Evolutionary conservation across 1,140 invertebrate species (phyloP).

Genomic region (Amphibalanus amphitrite): DNA sequence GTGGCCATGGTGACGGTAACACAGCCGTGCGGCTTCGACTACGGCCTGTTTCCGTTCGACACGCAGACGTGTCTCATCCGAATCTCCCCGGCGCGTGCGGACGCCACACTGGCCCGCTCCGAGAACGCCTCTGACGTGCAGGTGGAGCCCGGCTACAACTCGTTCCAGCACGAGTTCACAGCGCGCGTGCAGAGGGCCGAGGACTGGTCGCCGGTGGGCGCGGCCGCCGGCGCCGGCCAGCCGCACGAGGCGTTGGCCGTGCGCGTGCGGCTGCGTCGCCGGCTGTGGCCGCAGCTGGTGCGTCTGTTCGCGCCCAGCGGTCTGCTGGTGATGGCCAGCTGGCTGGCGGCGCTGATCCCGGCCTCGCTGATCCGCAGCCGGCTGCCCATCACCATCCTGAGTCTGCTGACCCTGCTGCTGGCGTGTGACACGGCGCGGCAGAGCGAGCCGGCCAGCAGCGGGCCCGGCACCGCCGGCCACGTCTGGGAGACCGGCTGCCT

Average conservation of each 20-base stretch:
- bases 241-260: background rate
- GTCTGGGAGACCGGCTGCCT: background rate
- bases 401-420: background rate
- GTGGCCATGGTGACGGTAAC: background rate
- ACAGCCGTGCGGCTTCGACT: background rate
- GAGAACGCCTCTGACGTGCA: background rate
- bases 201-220: too few relatives aligned
- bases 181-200: background rate
- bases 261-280: background rate
- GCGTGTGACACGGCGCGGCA: background rate
- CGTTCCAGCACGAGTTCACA: background rate
- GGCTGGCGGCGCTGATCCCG: background rate
- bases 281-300: background rate
- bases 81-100: background rate
- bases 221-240: background rate
- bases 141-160: background rate
- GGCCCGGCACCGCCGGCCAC: background rate
- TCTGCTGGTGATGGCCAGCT: background rate
- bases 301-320: background rate
- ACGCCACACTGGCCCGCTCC: background rate
- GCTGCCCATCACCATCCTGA: background rate
- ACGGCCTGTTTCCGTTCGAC: background rate
- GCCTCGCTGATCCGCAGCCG: background rate
- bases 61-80: background rate
- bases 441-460: background rate